Base-by-base conservation (phyloP, 2,797 vertebrate species). In the Chanos chanos region DNA sequence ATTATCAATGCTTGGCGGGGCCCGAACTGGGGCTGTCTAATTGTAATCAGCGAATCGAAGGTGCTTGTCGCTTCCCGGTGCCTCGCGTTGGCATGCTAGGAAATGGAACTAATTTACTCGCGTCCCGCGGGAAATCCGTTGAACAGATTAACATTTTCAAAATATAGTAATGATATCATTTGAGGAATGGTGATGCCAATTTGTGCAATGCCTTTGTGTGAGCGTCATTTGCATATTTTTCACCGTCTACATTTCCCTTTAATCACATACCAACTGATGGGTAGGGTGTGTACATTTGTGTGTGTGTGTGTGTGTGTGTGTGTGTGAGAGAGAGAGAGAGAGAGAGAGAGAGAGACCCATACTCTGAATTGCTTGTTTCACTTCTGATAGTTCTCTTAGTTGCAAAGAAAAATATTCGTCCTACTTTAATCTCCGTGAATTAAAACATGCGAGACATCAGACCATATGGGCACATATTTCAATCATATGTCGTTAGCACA, bases 61-160 rank as follows among this genome's bases (percentile, higher is more conserved):
- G 90, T 92, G 87, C 89, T 91, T 89, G 91, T 90, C 63, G 59
- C 49, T 57, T 72, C 70, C 70, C 80, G 74, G 87, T 88, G 90
- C 91, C 91, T 87, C 87, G 91, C 92, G 87, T 91, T 92, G 92
- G 93, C 86, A 90, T 77, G 88, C 85, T 89, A 89, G 88, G 93
- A 94, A 95, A 95, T 93, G 93, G 93, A 96, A 94, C 92, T 96
- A 95, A 96, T 97, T 96, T 95, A 93, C 91, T 93, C 87, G 69
- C 81, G 88, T 92, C 89, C 89, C 89, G 87, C 88, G 94, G 94
- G 93, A 96, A 96, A 96, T 94, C 92, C 92, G 83, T 90, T 91
- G 92, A 93, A 92, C 93, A 95, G 93, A 89, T 93, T 92, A 92
- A 90, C 90, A 76, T 93, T 92, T 92, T 90, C 89, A 92, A 92